Percentiles rank a stretch among this genome's conserved stretches.
phyloP scores from a whole-genome alignment of 37 sponge, comb jelly and placozoan species.

The Petrosia ficiformis region DNA sequence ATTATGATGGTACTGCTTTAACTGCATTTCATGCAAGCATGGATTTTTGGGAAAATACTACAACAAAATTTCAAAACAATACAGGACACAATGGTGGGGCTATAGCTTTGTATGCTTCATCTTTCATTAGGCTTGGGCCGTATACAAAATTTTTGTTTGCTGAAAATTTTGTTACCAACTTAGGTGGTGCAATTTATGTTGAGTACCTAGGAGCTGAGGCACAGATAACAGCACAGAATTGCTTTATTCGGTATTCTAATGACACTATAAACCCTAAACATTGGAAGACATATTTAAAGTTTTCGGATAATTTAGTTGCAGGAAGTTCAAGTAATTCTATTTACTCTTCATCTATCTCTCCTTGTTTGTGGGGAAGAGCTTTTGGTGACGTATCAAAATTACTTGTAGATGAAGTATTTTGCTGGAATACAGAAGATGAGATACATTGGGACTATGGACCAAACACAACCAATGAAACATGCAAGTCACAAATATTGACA shows the following conservation, averaged over 20 bases:
- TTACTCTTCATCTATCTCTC: neutral
- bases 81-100: neutral
- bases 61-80: neutral
- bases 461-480: too few relatives aligned
- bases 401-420: neutral
- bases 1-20: too few relatives aligned
- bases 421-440: conserved; percentile 4
- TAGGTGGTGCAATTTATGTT: neutral
- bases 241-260: neutral
- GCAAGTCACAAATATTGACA: neutral
- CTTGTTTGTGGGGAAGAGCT: neutral
- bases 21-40: too few relatives aligned
- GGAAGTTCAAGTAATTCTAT: neutral
- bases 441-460: neutral
- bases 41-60: too few relatives aligned
- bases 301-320: neutral
- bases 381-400: neutral
- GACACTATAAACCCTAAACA: neutral
- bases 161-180: neutral
- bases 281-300: neutral
- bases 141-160: neutral
- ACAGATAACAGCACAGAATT: neutral
- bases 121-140: neutral
- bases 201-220: neutral
- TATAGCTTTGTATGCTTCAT: neutral